Conservation (phyloP, 2,797 vertebrate species). For the Bovichtus diacanthus region DNA sequence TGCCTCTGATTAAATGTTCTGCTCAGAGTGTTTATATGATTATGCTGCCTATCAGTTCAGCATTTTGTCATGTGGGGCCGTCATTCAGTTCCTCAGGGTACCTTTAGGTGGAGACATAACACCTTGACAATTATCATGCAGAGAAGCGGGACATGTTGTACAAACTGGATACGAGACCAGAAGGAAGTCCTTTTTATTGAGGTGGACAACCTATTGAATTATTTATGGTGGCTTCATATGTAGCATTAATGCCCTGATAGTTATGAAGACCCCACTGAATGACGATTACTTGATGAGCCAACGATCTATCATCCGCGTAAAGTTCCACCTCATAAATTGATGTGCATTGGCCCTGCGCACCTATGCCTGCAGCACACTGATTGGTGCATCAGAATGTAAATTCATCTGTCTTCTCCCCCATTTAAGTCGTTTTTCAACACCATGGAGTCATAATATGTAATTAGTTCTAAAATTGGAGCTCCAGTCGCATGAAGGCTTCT, state of each 20-base stretch:
- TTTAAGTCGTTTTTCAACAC: slow-evolving; percentile 19
- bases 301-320: slow-evolving; percentile 52
- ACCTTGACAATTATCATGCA: slow-evolving; percentile 65
- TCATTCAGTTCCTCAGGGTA: slow-evolving; percentile 60
- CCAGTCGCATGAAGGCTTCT: slow-evolving; percentile 32
- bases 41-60: slow-evolving; percentile 72
- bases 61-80: slow-evolving; percentile 43
- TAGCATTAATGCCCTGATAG: slow-evolving; percentile 68
- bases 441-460: slow-evolving; percentile 44
- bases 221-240: slow-evolving; percentile 64
- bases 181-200: slow-evolving; percentile 66
- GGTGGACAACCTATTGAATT: slow-evolving; percentile 66
- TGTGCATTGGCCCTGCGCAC: slow-evolving; percentile 21
- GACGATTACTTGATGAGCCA: slow-evolving; percentile 57
- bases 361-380: slow-evolving; percentile 26
- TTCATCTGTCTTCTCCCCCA: slow-evolving; percentile 12
- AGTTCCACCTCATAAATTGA: slow-evolving; percentile 40
- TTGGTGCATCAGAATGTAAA: slow-evolving; percentile 48
- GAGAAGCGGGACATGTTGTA: slow-evolving; percentile 43
- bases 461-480: slow-evolving; percentile 50
- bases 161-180: slow-evolving; percentile 53
- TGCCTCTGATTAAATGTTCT: slow-evolving; percentile 71
- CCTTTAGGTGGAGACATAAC: slow-evolving; percentile 85
- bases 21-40: slow-evolving; percentile 72
- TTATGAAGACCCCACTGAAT: slow-evolving; percentile 61